Evolutionary conservation across 2,888 invertebrate genomes (phyloP).

Genomic region (Mantis religiosa): DNA sequence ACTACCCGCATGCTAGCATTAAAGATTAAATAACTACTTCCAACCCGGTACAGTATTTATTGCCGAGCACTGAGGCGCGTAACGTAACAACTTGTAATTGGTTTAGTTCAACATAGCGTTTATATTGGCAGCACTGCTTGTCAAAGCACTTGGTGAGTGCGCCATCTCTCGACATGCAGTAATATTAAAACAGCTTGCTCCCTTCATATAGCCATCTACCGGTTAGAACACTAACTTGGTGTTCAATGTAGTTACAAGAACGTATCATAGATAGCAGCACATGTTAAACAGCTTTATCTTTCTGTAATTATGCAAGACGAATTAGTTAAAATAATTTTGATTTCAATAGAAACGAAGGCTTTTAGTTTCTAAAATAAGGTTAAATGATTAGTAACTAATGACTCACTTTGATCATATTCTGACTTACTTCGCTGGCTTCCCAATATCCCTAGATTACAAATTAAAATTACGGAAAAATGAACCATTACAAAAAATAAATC

Average conservation of each 20-base stretch:
- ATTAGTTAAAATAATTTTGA: too few relatives aligned
- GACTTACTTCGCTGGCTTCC: too few relatives aligned
- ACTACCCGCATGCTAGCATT: background rate
- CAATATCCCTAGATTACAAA: too few relatives aligned
- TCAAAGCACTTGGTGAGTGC: background rate
- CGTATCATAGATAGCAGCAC: background rate
- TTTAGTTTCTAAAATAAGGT: too few relatives aligned
- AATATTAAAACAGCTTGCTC: background rate
- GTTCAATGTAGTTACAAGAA: background rate
- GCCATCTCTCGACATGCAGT: background rate
- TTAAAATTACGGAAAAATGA: too few relatives aligned
- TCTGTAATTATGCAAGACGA: too few relatives aligned
- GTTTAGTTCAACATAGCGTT: background rate
- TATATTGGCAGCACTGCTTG: background rate
- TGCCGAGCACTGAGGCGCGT: background rate
- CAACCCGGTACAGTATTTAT: background rate
- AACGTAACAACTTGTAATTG: background rate
- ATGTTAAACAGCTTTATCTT: background rate
- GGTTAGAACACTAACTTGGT: background rate
- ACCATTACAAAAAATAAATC: too few relatives aligned
- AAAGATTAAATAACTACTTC: background rate
- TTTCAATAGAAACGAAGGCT: too few relatives aligned
- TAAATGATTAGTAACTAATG: too few relatives aligned
- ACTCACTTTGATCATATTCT: too few relatives aligned
- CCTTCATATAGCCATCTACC: background rate